Percentiles rank a stretch among this genome's conserved stretches.
These are phyloP conservation scores for Penaeus chinensis DNA, from an alignment of 1,140 invertebrate genomes.

Conservation along the genomic window DNA sequence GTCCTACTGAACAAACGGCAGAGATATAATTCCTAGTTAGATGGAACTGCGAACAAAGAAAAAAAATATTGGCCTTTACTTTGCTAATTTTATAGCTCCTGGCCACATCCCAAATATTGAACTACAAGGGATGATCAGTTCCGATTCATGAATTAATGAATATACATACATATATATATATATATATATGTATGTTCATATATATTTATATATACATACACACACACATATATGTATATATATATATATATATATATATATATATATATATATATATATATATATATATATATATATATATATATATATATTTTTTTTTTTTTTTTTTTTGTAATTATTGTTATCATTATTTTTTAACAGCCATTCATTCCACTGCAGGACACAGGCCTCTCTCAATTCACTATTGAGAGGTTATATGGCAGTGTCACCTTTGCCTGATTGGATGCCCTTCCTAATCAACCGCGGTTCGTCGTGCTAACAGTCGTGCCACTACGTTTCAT, in stretches of 20 bases:
- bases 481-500: too few relatives aligned
- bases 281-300: constrained; percentile 22
- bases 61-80: too few relatives aligned
- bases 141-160: background rate
- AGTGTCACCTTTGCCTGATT: background rate
- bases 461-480: too few relatives aligned
- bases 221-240: constrained; percentile 6
- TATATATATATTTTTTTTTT: background rate
- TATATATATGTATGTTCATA: constrained; percentile 15
- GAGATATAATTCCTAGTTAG: too few relatives aligned
- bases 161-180: background rate
- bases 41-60: too few relatives aligned
- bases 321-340: background rate
- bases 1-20: too few relatives aligned
- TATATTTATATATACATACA: constrained; percentile 17
- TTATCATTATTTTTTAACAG: background rate
- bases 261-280: constrained; percentile 20
- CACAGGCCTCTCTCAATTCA: too few relatives aligned
- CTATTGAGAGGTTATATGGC: too few relatives aligned
- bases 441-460: background rate
- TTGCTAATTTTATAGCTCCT: too few relatives aligned
- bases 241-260: constrained; percentile 12
- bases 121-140: too few relatives aligned
- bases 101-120: too few relatives aligned
- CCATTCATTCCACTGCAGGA: too few relatives aligned